A percentile compares a stretch with the other conserved stretches of the same genome.
These are phyloP conservation scores for Dendrolimus houi DNA, from an alignment of 2,888 invertebrate species.

Conservation along the genomic window DNA sequence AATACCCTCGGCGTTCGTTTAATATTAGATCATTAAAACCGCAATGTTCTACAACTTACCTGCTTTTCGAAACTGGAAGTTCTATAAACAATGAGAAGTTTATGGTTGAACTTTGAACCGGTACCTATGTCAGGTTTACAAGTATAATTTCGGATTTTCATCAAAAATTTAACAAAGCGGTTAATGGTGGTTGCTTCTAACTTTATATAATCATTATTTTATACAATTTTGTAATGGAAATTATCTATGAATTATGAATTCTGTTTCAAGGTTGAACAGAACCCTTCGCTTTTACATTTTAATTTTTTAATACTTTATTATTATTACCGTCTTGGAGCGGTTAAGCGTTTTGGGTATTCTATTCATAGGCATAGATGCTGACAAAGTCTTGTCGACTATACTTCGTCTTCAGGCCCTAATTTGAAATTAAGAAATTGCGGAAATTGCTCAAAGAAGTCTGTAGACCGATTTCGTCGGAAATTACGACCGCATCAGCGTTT, in stretches of 20 bases:
- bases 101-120: conserved; percentile 59
- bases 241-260: conserved; percentile 7
- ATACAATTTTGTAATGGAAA: conserved; percentile 27
- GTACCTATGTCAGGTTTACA: conserved; percentile 62
- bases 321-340: too few relatives aligned
- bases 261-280: neutral
- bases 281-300: neutral
- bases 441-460: too few relatives aligned
- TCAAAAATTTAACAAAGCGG: conserved; percentile 66
- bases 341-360: too few relatives aligned
- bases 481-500: too few relatives aligned
- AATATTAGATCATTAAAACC: conserved; percentile 76
- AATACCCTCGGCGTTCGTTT: conserved; percentile 69
- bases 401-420: too few relatives aligned
- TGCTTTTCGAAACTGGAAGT: conserved; percentile 62
- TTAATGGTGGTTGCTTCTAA: conserved; percentile 37
- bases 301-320: neutral
- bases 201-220: conserved; percentile 27
- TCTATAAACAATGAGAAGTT: conserved; percentile 70
- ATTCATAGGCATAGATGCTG: too few relatives aligned
- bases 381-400: too few relatives aligned
- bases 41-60: conserved; percentile 72
- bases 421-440: too few relatives aligned
- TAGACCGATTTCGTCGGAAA: too few relatives aligned
- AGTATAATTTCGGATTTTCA: conserved; percentile 61